These are phyloP conservation scores for Tineola bisselliella DNA, from an alignment of 2,888 invertebrate species.

Conservation along the genomic window DNA sequence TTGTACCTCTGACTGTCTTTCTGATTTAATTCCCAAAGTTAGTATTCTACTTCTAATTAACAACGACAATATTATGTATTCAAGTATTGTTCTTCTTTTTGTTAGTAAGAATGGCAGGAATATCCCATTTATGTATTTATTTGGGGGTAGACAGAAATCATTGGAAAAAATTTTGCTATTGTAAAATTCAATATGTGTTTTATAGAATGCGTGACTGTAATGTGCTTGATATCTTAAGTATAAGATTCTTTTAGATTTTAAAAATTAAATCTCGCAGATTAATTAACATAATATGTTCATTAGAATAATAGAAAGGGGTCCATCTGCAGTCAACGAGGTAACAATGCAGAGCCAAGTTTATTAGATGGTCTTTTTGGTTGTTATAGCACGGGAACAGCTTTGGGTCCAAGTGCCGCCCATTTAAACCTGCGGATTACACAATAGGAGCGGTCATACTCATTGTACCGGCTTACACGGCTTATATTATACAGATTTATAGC, in stretches of 20 bases:
- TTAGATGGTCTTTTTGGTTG: not conserved
- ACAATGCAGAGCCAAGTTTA: not conserved
- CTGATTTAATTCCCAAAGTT: not conserved
- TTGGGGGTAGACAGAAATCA: too few species aligned
- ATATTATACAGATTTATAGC: conserved; percentile 1
- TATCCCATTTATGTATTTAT: too few species aligned
- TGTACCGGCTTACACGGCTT: not conserved
- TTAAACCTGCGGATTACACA: not conserved
- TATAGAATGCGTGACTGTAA: too few species aligned
- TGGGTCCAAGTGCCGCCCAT: not conserved
- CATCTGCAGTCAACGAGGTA: not conserved
- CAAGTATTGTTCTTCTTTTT: not conserved
- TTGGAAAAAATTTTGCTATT: too few species aligned
- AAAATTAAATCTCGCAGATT: not conserved
- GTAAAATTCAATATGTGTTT: too few species aligned
- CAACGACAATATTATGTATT: not conserved
- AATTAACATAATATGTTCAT: not conserved
- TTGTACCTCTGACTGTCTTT: not conserved
- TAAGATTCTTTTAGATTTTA: too few species aligned
- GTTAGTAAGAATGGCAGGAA: too few species aligned
- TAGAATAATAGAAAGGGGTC: not conserved
- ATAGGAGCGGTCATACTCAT: not conserved
- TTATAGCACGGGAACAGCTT: not conserved
- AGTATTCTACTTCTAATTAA: not conserved
- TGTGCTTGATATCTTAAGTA: too few species aligned